These are phyloP conservation scores for Dromius quadrimaculatus DNA, from an alignment of 2,888 invertebrate species.

Conservation along the genomic window DNA sequence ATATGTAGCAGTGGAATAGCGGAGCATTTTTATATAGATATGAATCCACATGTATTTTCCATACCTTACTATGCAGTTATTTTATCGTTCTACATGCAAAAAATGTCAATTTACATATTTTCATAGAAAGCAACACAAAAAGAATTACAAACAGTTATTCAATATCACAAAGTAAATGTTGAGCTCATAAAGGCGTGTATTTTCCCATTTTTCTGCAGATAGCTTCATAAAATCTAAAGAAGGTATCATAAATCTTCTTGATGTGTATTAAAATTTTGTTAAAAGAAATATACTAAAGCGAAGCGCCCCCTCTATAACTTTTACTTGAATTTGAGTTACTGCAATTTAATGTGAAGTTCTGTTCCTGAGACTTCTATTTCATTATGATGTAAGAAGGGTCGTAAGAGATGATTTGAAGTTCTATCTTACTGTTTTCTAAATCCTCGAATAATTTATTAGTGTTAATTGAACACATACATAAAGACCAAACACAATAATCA, in stretches of 20 bases:
- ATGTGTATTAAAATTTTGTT: slow-evolving; percentile 43
- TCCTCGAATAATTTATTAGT: too few species aligned
- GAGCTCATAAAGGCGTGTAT: background rate
- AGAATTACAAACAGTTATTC: slow-evolving; percentile 12
- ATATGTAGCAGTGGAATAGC: background rate
- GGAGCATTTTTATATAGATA: background rate
- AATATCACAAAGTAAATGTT: slow-evolving; percentile 27
- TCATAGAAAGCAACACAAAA: slow-evolving; percentile 16
- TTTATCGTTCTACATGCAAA: slow-evolving; percentile 34
- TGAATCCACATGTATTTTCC: background rate
- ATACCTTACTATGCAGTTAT: slow-evolving; percentile 14
- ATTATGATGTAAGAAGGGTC: too few species aligned
- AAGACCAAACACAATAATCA: too few species aligned
- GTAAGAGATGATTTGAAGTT: too few species aligned
- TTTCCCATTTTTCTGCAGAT: slow-evolving; percentile 29
- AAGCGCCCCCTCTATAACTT: background rate
- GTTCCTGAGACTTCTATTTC: too few species aligned
- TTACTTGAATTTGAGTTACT: too few species aligned
- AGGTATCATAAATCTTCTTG: slow-evolving; percentile 35
- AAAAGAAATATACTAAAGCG: slow-evolving; percentile 29
- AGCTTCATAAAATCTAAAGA: slow-evolving; percentile 35
- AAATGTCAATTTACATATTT: slow-evolving; percentile 26
- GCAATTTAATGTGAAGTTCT: too few species aligned
- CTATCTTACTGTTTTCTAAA: too few species aligned
- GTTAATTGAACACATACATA: too few species aligned